Percentiles rank a stretch among this genome's conserved stretches.
phyloP scores from a whole-genome alignment of 2,888 invertebrate species.

The Myathropa florea region DNA sequence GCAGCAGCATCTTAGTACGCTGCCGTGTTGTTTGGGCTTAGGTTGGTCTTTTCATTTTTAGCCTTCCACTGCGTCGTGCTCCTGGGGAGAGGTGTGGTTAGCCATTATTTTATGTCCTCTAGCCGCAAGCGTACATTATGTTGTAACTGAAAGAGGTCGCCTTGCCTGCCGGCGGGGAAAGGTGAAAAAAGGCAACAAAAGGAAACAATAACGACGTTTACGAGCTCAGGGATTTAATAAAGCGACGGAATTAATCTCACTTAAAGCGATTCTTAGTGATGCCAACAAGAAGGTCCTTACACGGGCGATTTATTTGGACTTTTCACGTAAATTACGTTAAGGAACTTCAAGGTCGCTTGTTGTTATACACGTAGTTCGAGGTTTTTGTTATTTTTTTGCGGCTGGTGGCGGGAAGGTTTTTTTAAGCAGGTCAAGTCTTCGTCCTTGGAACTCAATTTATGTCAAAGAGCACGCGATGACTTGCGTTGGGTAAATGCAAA shows the following conservation, averaged over 20 bases:
- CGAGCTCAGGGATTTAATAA: conserved; percentile 4
- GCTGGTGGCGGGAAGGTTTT: neutral
- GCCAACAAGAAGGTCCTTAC: neutral
- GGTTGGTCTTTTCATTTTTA: neutral
- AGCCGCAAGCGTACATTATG: conserved; percentile 13
- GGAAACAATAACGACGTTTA: conserved; percentile 1
- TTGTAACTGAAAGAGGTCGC: neutral
- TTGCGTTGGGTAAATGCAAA: too few species aligned
- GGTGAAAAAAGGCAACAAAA: neutral
- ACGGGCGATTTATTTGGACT: neutral
- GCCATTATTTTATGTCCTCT: conserved; percentile 19
- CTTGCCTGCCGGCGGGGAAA: neutral
- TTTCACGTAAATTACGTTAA: neutral
- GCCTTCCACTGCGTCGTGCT: neutral
- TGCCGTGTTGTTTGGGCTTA: neutral
- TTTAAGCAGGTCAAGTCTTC: too few species aligned
- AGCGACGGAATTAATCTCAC: conserved; percentile 34
- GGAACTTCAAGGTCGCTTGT: neutral
- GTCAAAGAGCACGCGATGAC: too few species aligned
- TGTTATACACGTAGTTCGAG: too few species aligned
- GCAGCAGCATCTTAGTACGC: conserved; percentile 16
- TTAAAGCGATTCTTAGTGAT: conserved; percentile 25
- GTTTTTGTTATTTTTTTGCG: neutral
- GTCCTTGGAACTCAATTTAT: too few species aligned
- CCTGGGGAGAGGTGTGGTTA: neutral